A percentile compares a stretch with the other conserved stretches of the same genome.
These are phyloP conservation scores for Mantis religiosa DNA, from an alignment of 2,888 invertebrate genomes.

Conservation along the genomic window DNA sequence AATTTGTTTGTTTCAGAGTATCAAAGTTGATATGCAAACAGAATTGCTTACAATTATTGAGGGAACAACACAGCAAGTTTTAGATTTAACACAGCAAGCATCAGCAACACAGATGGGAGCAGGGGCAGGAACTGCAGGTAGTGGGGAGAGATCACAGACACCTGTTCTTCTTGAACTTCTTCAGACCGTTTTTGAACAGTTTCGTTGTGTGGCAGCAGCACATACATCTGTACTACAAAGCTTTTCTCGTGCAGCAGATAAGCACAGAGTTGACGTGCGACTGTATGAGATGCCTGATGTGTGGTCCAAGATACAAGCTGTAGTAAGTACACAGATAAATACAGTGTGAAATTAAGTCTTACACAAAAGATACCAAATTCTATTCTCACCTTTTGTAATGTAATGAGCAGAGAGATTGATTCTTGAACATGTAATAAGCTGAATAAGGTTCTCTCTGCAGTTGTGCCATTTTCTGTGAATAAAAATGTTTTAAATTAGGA, in stretches of 20 bases:
- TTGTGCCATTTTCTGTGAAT: too few species aligned
- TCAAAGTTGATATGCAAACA: conserved; percentile 77
- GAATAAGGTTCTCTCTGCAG: too few species aligned
- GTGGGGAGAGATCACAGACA: conserved; percentile 4
- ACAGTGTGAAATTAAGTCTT: neutral
- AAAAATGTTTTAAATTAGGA: too few species aligned
- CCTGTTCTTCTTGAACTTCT: conserved; percentile 58
- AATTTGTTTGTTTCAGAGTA: conserved; percentile 50
- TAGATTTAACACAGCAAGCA: conserved; percentile 43
- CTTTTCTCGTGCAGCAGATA: conserved; percentile 58
- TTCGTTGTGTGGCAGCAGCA: conserved; percentile 74
- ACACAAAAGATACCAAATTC: too few species aligned
- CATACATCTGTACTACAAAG: conserved; percentile 64
- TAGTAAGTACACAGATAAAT: conserved; percentile 55
- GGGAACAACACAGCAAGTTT: conserved; percentile 71
- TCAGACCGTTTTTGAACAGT: conserved; percentile 74
- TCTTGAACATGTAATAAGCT: too few species aligned
- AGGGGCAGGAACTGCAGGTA: neutral
- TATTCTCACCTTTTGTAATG: too few species aligned
- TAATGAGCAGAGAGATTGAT: too few species aligned
- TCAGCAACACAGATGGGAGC: neutral
- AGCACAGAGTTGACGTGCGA: conserved; percentile 51
- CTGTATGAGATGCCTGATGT: conserved; percentile 73
- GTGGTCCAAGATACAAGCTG: conserved; percentile 86
- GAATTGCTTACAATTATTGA: conserved; percentile 77